phyloP scores from a whole-genome alignment of 2,888 invertebrate species.

The Brachyopa scutellaris region DNA sequence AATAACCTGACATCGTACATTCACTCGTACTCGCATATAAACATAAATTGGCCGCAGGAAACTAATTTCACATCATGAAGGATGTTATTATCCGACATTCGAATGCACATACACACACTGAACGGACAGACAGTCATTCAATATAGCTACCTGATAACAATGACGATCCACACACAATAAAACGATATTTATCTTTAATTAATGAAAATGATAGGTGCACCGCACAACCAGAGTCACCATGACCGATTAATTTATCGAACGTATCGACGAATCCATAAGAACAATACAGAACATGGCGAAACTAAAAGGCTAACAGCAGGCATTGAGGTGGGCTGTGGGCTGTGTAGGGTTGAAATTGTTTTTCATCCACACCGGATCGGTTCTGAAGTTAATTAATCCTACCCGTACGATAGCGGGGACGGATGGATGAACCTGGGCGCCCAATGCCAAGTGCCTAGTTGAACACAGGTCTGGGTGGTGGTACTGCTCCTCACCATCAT shows the following conservation, averaged over 20 bases:
- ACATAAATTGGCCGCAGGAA: constrained; percentile 71
- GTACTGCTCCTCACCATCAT: neutral
- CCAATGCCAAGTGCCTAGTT: constrained; percentile 60
- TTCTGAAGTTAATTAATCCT: constrained; percentile 69
- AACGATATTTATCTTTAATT: constrained; percentile 72
- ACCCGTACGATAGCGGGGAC: constrained; percentile 37
- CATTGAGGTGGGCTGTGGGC: neutral
- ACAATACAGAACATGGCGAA: constrained; percentile 49
- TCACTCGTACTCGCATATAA: constrained; percentile 24
- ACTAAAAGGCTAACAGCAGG: constrained; percentile 13
- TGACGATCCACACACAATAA: constrained; percentile 67
- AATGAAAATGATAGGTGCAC: constrained; percentile 72
- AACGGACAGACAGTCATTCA: constrained; percentile 28
- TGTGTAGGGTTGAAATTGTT: constrained; percentile 37
- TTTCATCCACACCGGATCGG: constrained; percentile 55
- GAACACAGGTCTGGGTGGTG: too few species aligned
- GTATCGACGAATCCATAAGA: constrained; percentile 63
- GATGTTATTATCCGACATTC: constrained; percentile 63
- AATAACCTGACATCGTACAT: constrained; percentile 46
- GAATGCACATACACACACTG: constrained; percentile 29
- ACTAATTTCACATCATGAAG: constrained; percentile 69
- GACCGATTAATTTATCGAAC: constrained; percentile 72
- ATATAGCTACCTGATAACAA: constrained; percentile 58
- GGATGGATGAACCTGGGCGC: constrained; percentile 53
- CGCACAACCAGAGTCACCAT: constrained; percentile 66